Conservation (phyloP, 2,888 invertebrate genomes). For the Drosophila mettleri region DNA sequence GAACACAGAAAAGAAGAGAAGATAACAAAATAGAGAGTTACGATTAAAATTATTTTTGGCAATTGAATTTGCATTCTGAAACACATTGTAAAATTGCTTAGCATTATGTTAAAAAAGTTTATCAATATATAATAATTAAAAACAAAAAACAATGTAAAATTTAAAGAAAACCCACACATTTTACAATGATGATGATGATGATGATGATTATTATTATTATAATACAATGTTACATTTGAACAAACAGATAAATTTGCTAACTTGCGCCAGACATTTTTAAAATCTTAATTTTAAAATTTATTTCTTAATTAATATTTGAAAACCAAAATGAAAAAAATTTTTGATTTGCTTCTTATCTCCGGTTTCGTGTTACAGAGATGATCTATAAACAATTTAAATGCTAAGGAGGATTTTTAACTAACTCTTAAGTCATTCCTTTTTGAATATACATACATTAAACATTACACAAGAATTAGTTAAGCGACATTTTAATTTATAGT, state of each 20-base stretch:
- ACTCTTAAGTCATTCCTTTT: slow-evolving; percentile 81
- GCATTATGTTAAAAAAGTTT: slow-evolving; percentile 58
- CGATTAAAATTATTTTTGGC: slow-evolving; percentile 41
- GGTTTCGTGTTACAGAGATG: slow-evolving; percentile 59
- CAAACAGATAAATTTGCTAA: slow-evolving; percentile 23
- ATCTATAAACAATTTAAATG: slow-evolving; percentile 53
- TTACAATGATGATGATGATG: slow-evolving; percentile 24
- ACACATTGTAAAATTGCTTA: slow-evolving; percentile 70
- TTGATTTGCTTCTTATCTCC: slow-evolving; percentile 40
- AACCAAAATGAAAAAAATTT: neutral
- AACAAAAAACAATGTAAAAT: slow-evolving; percentile 42
- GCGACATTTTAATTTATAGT: slow-evolving; percentile 51
- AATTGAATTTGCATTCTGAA: slow-evolving; percentile 37
- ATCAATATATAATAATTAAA: slow-evolving; percentile 39
- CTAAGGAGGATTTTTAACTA: slow-evolving; percentile 78
- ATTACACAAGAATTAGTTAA: slow-evolving; percentile 69
- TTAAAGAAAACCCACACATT: slow-evolving; percentile 19
- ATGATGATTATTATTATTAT: too few relatives aligned
- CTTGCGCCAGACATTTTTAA: slow-evolving; percentile 29
- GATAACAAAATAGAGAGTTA: slow-evolving; percentile 32
- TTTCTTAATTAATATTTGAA: slow-evolving; percentile 13
- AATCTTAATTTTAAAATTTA: neutral
- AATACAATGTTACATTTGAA: slow-evolving; percentile 56
- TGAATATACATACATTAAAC: slow-evolving; percentile 50
- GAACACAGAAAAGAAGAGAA: slow-evolving; percentile 4